Evolutionary conservation across 2,113 vertebrate genomes (phyloP).

Genomic region (Tachuris rubrigastra): DNA sequence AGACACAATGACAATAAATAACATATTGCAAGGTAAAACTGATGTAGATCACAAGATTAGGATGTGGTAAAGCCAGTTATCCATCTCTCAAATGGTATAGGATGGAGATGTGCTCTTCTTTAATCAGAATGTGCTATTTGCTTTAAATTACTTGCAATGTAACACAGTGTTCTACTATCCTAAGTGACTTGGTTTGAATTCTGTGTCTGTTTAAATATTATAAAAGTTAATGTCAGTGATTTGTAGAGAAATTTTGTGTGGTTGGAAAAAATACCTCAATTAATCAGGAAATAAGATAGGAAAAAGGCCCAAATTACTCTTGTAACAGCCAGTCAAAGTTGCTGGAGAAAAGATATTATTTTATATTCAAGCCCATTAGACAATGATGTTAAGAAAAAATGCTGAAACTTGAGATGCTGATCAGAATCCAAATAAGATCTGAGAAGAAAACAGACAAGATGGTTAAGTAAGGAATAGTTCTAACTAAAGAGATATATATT

Average conservation of each 20-base stretch:
- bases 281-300: neutral
- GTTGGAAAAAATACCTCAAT: neutral
- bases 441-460: neutral
- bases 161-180: neutral
- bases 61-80: neutral
- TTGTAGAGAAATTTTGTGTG: neutral
- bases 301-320: neutral
- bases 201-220: neutral
- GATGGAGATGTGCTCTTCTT: neutral
- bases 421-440: neutral
- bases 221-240: neutral
- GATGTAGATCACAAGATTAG: neutral
- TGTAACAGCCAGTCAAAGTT: neutral
- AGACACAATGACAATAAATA: neutral
- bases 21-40: neutral
- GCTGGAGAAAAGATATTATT: neutral
- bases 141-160: neutral
- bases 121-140: neutral
- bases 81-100: neutral
- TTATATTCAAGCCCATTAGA: neutral
- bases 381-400: neutral
- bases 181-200: neutral
- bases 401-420: neutral
- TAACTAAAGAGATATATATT: neutral
- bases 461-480: neutral